Conservation (phyloP, 2,888 invertebrate genomes). For the Digitonthophagus gazella region DNA sequence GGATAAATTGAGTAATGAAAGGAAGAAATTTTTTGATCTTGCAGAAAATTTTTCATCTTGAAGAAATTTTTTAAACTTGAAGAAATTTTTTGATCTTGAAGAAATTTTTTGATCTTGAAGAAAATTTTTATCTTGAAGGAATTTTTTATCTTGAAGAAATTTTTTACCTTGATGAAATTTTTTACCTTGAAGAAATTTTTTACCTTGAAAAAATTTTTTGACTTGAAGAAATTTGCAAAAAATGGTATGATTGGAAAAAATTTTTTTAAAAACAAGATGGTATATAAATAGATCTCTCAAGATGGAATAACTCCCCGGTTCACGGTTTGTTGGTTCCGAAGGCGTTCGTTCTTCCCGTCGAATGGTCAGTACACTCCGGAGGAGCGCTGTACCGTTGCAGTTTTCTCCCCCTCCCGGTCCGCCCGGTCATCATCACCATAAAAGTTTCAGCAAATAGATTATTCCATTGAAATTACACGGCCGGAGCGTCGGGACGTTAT, state of each 20-base stretch:
- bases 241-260: not conserved
- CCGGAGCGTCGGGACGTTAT: conserved; percentile 7
- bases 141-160: no score
- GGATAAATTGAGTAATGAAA: no score
- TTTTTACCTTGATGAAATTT: no score
- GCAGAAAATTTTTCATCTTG: no score
- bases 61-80: no score
- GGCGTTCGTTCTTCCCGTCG: not conserved
- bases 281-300: not conserved
- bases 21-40: no score
- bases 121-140: no score
- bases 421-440: not conserved
- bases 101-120: no score
- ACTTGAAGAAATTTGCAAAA: not conserved
- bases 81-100: no score
- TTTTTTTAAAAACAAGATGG: not conserved
- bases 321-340: not conserved
- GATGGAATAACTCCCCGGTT: not conserved
- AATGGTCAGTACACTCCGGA: not conserved
- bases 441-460: conserved; percentile 16
- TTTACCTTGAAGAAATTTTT: no score
- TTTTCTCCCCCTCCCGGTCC: not conserved
- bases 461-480: conserved; percentile 15
- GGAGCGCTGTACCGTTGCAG: not conserved
- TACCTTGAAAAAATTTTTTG: no score